Evolutionary conservation across 2,888 invertebrate genomes (phyloP).

Genomic region (Hirudinaria manillensis): DNA sequence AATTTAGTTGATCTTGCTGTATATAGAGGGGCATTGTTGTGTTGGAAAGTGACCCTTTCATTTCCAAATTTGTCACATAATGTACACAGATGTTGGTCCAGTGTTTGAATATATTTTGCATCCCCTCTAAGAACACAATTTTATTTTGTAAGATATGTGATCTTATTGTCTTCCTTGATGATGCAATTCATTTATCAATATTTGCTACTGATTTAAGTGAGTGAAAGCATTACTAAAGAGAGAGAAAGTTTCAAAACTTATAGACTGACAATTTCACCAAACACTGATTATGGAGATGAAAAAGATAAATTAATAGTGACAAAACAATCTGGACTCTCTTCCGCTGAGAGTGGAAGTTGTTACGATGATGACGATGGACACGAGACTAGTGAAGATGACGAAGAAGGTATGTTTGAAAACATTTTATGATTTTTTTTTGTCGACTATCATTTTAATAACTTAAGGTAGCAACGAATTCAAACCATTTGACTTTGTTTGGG

Average conservation of each 20-base stretch:
- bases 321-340: background rate
- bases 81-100: no score
- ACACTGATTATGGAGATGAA: background rate
- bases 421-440: background rate
- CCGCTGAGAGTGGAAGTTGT: background rate
- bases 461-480: conserved; percentile 2
- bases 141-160: no score
- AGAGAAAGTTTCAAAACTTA: conserved; percentile 8
- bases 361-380: background rate
- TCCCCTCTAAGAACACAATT: no score
- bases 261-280: background rate
- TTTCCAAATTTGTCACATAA: no score
- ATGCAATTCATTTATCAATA: no score
- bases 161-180: no score
- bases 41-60: no score
- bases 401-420: background rate
- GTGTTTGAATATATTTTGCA: no score
- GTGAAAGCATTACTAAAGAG: background rate
- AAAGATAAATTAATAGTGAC: background rate
- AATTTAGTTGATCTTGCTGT: no score
- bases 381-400: conserved; percentile 7
- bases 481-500: conserved; percentile 16
- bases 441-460: no score
- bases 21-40: no score
- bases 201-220: no score